phyloP scores from a whole-genome alignment of 2,888 invertebrate species.

The Leptopilina syphax region DNA sequence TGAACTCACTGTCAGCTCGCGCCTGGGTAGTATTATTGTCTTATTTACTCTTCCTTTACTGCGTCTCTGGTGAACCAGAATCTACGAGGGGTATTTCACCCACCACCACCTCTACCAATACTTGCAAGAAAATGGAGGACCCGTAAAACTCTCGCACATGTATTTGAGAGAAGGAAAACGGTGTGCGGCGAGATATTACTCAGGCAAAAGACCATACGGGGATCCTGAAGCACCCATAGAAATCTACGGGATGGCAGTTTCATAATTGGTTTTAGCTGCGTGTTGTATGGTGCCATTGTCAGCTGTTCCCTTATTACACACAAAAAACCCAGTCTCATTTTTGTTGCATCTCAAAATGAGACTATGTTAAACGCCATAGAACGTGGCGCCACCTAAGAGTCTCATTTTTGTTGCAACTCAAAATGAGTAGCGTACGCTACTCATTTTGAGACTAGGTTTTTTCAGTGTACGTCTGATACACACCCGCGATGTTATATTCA shows the following conservation, averaged over 20 bases:
- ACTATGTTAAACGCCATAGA: too few relatives aligned
- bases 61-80: not conserved
- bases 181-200: constrained; percentile 56
- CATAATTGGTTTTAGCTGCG: constrained; percentile 67
- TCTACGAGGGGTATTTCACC: constrained; percentile 29
- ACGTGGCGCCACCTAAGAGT: too few relatives aligned
- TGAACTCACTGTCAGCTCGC: too few relatives aligned
- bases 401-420: too few relatives aligned
- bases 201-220: constrained; percentile 49
- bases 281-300: constrained; percentile 66
- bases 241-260: constrained; percentile 63
- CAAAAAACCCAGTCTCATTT: too few relatives aligned
- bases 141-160: constrained; percentile 44
- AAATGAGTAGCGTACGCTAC: too few relatives aligned
- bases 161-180: constrained; percentile 37
- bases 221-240: constrained; percentile 56
- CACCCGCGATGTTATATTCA: constrained; percentile 51
- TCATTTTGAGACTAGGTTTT: too few relatives aligned
- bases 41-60: constrained; percentile 34
- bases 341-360: too few relatives aligned
- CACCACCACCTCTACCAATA: not conserved
- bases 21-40: too few relatives aligned
- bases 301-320: constrained; percentile 71
- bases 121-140: constrained; percentile 38
- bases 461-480: constrained; percentile 65